These are phyloP conservation scores for Chironomus striatipennis DNA, from an alignment of 1,140 invertebrate species.

Conservation along the genomic window DNA sequence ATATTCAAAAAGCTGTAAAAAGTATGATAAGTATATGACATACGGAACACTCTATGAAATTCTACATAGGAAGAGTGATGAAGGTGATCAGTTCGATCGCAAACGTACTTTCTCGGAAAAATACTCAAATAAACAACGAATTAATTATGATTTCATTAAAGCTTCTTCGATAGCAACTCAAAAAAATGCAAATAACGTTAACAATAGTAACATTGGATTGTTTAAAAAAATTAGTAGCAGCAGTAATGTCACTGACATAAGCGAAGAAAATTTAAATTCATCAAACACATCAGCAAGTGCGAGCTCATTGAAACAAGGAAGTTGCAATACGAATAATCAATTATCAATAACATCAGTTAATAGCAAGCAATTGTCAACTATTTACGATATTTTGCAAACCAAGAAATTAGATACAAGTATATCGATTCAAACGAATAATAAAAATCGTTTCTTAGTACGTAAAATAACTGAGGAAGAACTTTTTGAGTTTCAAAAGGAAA, in stretches of 20 bases:
- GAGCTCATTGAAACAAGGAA: constrained; percentile 23
- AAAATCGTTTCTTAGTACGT: constrained; percentile 11
- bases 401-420: constrained; percentile 10
- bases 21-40: constrained; percentile 41
- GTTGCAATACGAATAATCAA: constrained; percentile 20
- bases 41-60: constrained; percentile 41
- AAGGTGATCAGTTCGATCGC: constrained; percentile 23
- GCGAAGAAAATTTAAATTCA: constrained; percentile 24
- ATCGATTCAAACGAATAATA: not conserved
- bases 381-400: constrained; percentile 25
- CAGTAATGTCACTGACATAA: constrained; percentile 27
- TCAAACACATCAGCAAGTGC: constrained; percentile 16
- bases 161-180: not conserved
- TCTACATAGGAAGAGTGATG: constrained; percentile 31
- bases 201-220: not conserved
- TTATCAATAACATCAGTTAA: constrained; percentile 16
- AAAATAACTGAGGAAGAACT: constrained; percentile 29
- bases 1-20: constrained; percentile 36
- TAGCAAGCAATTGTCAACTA: constrained; percentile 17
- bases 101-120: constrained; percentile 26
- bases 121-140: constrained; percentile 21
- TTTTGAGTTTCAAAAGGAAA: constrained; percentile 19
- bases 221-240: constrained; percentile 23
- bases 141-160: constrained; percentile 8
- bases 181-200: not conserved